phyloP scores from a whole-genome alignment of 2,113 vertebrate species.

The Microcebus griseorufus region DNA sequence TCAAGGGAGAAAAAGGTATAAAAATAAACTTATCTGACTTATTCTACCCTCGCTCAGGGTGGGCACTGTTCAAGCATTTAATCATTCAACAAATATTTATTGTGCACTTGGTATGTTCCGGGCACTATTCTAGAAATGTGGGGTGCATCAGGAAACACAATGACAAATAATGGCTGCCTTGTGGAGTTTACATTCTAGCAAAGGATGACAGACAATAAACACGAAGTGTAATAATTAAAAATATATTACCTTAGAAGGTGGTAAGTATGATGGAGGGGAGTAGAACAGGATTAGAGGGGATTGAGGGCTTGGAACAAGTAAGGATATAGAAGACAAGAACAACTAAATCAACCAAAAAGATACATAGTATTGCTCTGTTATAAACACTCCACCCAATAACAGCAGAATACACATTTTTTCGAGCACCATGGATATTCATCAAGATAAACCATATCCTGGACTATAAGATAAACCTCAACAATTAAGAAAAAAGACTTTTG shows the following conservation, averaged over 20 bases:
- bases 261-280: neutral
- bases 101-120: neutral
- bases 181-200: neutral
- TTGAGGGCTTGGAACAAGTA: neutral
- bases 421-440: neutral
- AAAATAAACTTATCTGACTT: neutral
- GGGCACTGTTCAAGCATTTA: neutral
- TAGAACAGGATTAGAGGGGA: neutral
- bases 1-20: neutral
- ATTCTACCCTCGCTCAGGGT: neutral
- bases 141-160: neutral
- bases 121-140: neutral
- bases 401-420: neutral
- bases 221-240: neutral
- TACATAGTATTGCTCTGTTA: accelerated
- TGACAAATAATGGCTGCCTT: neutral
- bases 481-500: neutral
- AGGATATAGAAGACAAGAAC: neutral
- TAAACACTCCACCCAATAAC: neutral
- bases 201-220: neutral
- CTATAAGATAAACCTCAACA: neutral
- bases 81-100: neutral
- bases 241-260: neutral
- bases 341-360: neutral
- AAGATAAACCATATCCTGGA: neutral